Base-by-base conservation (phyloP, 2,888 invertebrate genomes). In the Acanthosepion lycidas region DNA sequence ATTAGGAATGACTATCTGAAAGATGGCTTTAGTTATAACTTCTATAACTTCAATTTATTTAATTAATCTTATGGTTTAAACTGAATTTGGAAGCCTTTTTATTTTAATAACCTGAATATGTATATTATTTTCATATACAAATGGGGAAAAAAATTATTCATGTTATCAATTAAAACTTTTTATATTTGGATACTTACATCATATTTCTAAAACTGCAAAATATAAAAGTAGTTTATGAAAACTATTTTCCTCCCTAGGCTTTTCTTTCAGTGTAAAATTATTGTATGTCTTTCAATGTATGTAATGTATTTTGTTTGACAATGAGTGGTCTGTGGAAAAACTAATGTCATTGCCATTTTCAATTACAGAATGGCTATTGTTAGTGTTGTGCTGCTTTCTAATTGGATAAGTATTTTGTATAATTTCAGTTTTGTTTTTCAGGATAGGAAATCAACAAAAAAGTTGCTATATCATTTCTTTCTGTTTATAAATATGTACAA, bases 331-430 rank as follows among this genome's bases (percentile, higher is more conserved):
- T 78, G 78, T 78, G 78, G 78, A 78, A 9, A n/a, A 78, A 78
- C 78, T 59, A 51, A 51, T 28, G 78, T 33, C 78, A 78, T 78
- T 78, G 78, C 33, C 4, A 15, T 78, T 78, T 78, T 78, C 78
- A n/a, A n/a, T 78, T 33, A 78, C n/a, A 78, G 78, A 78, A 78
- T 78, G n/a, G n/a, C n/a, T n/a, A 33, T 33, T 78, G 78, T 33
- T n/a, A 78, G n/a, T 78, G 78, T 78, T 78, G 78, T 78, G 78
- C 78, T 78, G 78, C 78, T 78, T 78, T n/a, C n/a, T 78, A 78
- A 78, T 78, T 78, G 78, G 78, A 78, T 78, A 78, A 78, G 78
- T 78, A 78, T 78, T 78, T 78, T 78, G 78, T 12, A n/a, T n/a
- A 33, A 78, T 78, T 78, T 78, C n/a, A n/a, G n/a, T 78, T 78